A percentile compares a stretch with the other conserved stretches of the same genome.
Conservation (phyloP, 2,113 vertebrate species). For the Hylia prasina region DNA sequence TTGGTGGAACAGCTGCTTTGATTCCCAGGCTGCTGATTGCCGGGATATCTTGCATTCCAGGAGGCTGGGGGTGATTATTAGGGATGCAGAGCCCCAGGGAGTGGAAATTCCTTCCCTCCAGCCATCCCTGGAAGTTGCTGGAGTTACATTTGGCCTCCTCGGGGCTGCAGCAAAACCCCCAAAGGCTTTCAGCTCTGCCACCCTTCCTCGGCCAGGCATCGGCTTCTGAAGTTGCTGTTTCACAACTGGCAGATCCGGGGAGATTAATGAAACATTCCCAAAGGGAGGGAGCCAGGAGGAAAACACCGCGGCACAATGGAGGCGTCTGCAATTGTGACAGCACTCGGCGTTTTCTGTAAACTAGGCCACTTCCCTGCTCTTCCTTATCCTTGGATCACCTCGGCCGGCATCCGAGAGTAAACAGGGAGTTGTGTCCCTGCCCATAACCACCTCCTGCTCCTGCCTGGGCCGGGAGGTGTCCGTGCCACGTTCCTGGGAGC, state of each 20-base stretch:
- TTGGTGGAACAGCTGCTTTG: conserved; percentile 40
- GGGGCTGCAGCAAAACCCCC: background rate
- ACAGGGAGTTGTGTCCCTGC: background rate
- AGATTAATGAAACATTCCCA: background rate
- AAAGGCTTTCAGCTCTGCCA: background rate
- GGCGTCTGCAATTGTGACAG: background rate
- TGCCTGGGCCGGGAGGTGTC: background rate
- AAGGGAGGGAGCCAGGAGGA: background rate
- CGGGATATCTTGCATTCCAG: background rate
- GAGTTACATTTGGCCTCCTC: background rate
- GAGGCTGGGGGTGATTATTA: background rate
- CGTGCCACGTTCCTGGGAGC: fast-evolving
- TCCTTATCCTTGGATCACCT: conserved; percentile 61
- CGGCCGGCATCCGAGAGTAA: background rate
- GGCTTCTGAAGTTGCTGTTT: background rate
- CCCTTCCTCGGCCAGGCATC: background rate
- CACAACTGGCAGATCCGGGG: background rate
- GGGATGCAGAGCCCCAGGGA: background rate
- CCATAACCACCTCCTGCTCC: background rate
- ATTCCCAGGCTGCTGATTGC: background rate
- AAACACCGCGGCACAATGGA: background rate
- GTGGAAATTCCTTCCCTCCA: background rate
- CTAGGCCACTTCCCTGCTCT: conserved; percentile 1
- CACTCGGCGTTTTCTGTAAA: background rate
- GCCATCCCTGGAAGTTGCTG: background rate